Percentiles rank a stretch among this genome's conserved stretches.
phyloP scores from a whole-genome alignment of 2,888 invertebrate genomes.

The Lypha dubia region DNA sequence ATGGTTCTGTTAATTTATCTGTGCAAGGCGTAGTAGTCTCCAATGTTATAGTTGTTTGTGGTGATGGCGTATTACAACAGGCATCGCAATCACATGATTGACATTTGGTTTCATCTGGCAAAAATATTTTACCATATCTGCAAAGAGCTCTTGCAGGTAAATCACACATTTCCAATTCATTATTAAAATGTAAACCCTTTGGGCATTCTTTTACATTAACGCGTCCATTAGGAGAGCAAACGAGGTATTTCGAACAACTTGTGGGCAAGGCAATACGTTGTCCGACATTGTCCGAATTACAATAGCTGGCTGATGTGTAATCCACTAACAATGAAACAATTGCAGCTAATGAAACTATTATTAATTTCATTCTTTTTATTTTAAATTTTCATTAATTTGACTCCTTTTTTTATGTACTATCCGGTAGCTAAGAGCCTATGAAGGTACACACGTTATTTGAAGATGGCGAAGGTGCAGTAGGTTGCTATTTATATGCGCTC shows the following conservation, averaged over 20 bases:
- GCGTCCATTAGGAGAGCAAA: constrained; percentile 56
- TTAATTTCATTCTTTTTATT: constrained; percentile 22
- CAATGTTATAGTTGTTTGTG: neutral
- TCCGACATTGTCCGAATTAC: constrained; percentile 61
- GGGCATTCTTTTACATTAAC: constrained; percentile 65
- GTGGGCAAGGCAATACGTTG: constrained; percentile 64
- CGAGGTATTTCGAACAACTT: constrained; percentile 70
- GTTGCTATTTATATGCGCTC: constrained; percentile 37
- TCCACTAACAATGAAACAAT: constrained; percentile 22
- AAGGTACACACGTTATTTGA: constrained; percentile 32
- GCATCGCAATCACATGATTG: constrained; percentile 68
- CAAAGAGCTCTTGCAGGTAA: constrained; percentile 67
- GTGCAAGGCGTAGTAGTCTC: neutral
- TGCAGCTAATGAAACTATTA: constrained; percentile 36
- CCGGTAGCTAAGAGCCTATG: neutral
- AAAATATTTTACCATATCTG: neutral
- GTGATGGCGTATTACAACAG: constrained; percentile 58
- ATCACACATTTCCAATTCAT: constrained; percentile 70
- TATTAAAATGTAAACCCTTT: constrained; percentile 72
- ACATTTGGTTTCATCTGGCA: constrained; percentile 26
- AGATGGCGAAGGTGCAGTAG: neutral
- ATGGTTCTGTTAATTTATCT: neutral
- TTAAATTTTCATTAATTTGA: neutral
- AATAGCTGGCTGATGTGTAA: constrained; percentile 50
- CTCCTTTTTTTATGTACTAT: neutral